Percentiles rank a stretch among this genome's conserved stretches.
phyloP scores from a whole-genome alignment of 2,797 vertebrate species.

The Anniella stebbinsi region DNA sequence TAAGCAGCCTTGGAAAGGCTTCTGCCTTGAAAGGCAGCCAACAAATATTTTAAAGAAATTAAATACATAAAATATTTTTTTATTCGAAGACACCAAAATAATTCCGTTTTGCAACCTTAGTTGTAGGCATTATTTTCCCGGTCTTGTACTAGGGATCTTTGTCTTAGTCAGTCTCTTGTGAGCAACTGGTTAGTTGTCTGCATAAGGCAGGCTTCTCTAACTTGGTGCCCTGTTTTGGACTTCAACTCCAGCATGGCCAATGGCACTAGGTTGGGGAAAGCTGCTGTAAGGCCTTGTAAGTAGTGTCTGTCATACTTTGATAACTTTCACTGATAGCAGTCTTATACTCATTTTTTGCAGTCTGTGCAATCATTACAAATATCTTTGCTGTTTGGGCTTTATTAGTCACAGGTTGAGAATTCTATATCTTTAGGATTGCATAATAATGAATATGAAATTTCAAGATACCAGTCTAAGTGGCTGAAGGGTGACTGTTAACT shows the following conservation, averaged over 20 bases:
- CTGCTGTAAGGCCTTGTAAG: conserved; percentile 97
- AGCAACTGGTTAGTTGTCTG: conserved; percentile 83
- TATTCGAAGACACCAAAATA: conserved; percentile 89
- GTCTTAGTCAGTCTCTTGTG: conserved; percentile 97
- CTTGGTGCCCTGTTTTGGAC: no score
- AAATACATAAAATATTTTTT: conserved; percentile 59
- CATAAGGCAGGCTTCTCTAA: no score
- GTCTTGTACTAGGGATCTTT: conserved; percentile 99
- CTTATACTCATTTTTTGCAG: conserved; percentile 94
- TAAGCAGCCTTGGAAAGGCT: not conserved
- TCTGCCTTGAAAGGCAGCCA: no score
- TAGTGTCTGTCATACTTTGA: conserved; percentile 96
- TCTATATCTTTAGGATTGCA: conserved; percentile 96
- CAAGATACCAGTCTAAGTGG: conserved; percentile 93
- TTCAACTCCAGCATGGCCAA: no score
- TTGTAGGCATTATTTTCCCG: conserved; percentile 92
- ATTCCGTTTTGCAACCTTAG: conserved; percentile 92
- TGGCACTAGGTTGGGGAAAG: conserved; percentile 63
- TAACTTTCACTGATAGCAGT: conserved; percentile 96
- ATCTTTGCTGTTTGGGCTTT: conserved; percentile 91
- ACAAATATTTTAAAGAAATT: no score
- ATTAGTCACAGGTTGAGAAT: conserved; percentile 90
- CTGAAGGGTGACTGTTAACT: conserved; percentile 90
- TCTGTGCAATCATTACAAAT: conserved; percentile 93
- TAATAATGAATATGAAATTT: conserved; percentile 99